A percentile compares a stretch with the other conserved stretches of the same genome.
Conservation (phyloP, 2,888 invertebrate genomes). For the Ochropleura leucogaster region DNA sequence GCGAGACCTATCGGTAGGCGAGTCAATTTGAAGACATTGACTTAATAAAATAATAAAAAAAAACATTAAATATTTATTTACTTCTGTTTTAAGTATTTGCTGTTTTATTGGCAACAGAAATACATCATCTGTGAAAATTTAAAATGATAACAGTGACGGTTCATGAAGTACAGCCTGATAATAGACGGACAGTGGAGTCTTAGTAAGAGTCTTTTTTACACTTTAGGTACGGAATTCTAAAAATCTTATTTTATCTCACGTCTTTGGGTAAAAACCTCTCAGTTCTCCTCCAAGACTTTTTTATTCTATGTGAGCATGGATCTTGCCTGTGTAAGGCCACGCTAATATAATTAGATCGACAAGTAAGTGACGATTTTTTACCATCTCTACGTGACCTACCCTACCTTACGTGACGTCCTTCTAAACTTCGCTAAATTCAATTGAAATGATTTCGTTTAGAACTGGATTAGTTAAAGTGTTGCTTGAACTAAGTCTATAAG, state of each 20-base stretch:
- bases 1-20: conserved; percentile 44
- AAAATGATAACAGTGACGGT: no score
- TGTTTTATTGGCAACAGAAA: no score
- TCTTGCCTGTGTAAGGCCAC: background rate
- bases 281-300: background rate
- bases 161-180: no score
- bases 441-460: background rate
- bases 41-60: background rate
- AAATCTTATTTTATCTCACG: no score
- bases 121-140: no score
- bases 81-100: no score
- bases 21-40: conserved; percentile 30
- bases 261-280: background rate
- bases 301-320: background rate
- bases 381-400: background rate
- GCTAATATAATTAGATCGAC: background rate
- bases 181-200: no score
- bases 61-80: no score
- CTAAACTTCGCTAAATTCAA: background rate
- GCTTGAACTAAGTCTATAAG: background rate
- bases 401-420: background rate
- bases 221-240: no score
- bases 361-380: background rate
- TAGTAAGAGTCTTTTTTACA: no score
- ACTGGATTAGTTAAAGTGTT: background rate